Base-by-base conservation (phyloP, 2,113 vertebrate species). In the Okapia johnstoni region DNA sequence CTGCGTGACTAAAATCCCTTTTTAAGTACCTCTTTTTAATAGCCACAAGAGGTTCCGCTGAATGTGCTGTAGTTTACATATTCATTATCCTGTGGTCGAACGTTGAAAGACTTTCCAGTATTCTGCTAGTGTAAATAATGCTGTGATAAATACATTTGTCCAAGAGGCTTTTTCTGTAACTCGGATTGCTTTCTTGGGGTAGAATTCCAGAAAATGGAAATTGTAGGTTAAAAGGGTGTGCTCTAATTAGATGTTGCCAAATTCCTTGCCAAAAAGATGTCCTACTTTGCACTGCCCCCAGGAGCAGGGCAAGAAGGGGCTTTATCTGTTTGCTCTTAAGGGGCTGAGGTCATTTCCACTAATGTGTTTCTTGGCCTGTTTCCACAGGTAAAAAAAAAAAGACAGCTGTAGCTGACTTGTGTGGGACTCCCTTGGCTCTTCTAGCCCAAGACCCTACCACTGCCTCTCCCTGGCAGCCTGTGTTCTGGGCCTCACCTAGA, bases 191-290 rank as follows among this genome's bases (percentile, higher is more conserved):
- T 92, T 85, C 54, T 60, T 15, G 55, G 63, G 40, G 14, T 50
- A 50, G 88, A 94, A 93, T 93, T 93, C 46, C 73, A 87, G 70
- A 91, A 96, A 93, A 89, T 97, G 55, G 30, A 80, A 92, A 87
- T 36, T 80, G 8, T 57, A 48, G 46, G 30, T 93, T 73, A 46
- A 92, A 92, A 94, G 25, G 70, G 3, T n/a, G 3, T 33, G n/a
- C 4, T 96, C n/a, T 93, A 54, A 61, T 90, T 28, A 50, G 54
- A 28, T 36, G 25, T 30, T 17, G 16, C 85, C 89, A 93, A 61
- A 73, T 57, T 57, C 30, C 76, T 63, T 80, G 84, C 55, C 88
- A 40, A 36, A 84, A 91, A 50, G 80, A 21, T 25, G n/a, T 61
- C 48, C 79, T 52, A 25, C 10, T 61, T 84, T 36, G 2, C 28